These are phyloP conservation scores for Myotis findleyi DNA, from an alignment of 2,797 vertebrate species.

Conservation along the genomic window DNA sequence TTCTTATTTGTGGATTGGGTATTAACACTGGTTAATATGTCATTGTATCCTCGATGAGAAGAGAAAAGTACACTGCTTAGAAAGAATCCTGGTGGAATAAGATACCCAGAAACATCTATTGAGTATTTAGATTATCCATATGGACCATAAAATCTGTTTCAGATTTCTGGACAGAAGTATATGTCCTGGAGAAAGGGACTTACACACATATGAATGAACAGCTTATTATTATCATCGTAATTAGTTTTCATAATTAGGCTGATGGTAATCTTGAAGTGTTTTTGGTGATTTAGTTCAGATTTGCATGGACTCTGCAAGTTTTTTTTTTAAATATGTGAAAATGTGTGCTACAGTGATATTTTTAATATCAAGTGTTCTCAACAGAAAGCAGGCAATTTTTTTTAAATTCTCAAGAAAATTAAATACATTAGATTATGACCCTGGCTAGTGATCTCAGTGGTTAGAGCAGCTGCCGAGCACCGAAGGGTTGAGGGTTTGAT, in stretches of 20 bases:
- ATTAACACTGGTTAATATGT: not conserved
- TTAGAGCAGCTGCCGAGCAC: no score
- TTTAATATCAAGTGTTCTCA: not conserved
- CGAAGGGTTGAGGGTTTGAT: no score
- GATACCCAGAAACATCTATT: not conserved
- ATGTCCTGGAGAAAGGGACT: not conserved
- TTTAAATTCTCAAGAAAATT: not conserved
- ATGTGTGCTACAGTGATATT: not conserved
- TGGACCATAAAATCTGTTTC: not conserved
- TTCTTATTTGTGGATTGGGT: not conserved
- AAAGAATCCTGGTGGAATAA: not conserved
- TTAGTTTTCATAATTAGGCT: not conserved
- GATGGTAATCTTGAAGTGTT: not conserved
- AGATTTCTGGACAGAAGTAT: not conserved
- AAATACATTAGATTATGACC: not conserved
- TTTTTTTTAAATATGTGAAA: not conserved
- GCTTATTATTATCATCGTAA: not conserved
- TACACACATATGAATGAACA: not conserved
- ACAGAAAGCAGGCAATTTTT: not conserved
- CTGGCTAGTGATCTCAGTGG: no score
- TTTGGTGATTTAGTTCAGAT: not conserved
- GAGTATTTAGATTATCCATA: not conserved
- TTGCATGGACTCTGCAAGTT: not conserved
- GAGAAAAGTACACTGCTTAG: not conserved
- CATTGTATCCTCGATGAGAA: not conserved